These are phyloP conservation scores for Xestia ashworthii DNA, from an alignment of 2,888 invertebrate genomes.

Conservation along the genomic window DNA sequence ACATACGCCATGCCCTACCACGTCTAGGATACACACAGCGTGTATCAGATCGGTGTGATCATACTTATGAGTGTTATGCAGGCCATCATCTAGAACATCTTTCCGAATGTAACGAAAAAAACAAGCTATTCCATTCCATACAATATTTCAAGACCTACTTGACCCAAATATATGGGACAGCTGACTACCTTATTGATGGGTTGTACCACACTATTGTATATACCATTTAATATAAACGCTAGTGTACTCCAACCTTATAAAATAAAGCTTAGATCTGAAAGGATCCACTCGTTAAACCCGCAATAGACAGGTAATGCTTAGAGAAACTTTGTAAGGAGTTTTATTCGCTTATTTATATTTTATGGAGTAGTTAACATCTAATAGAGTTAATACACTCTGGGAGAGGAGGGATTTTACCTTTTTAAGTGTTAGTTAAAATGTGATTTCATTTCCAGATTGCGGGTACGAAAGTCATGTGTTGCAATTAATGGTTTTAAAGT, in stretches of 20 bases:
- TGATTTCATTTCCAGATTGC: not conserved
- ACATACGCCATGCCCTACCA: not conserved
- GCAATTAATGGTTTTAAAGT: not conserved
- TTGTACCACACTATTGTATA: not conserved
- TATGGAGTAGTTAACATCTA: conserved; percentile 51
- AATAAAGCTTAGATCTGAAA: conserved; percentile 38
- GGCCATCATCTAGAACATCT: not conserved
- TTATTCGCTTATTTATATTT: conserved; percentile 50
- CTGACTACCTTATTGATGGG: not conserved
- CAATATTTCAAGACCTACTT: not conserved
- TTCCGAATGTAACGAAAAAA: not conserved
- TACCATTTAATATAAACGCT: not conserved
- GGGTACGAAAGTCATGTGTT: not conserved
- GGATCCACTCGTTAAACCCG: conserved; percentile 49
- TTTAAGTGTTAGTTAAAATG: conserved; percentile 1
- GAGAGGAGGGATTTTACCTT: conserved; percentile 9
- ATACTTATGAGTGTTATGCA: not conserved
- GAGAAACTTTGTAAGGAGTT: conserved; percentile 50
- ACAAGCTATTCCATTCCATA: not conserved
- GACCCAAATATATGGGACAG: not conserved
- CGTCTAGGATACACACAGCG: not conserved
- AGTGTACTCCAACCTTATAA: conserved; percentile 21
- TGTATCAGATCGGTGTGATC: not conserved
- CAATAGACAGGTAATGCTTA: conserved; percentile 51
- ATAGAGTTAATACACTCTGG: conserved; percentile 31